These are phyloP conservation scores for Gallinago media DNA, from an alignment of 2,113 vertebrate species.

Conservation along the genomic window DNA sequence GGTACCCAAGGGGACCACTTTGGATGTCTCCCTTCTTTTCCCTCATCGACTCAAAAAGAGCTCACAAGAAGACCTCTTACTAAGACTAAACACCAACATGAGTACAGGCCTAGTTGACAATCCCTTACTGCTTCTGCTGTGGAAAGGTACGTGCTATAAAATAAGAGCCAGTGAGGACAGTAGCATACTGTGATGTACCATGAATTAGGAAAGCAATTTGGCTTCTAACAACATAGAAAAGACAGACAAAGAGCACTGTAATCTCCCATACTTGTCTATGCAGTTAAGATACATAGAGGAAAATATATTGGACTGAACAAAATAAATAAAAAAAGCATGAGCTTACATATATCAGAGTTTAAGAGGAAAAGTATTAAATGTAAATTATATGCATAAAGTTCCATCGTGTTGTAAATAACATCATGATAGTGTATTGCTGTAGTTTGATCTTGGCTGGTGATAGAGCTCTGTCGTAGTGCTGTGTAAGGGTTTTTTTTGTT, in stretches of 20 bases:
- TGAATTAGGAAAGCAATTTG: slow-evolving; percentile 26
- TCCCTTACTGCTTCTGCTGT: slow-evolving; percentile 20
- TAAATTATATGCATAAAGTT: slow-evolving; percentile 25
- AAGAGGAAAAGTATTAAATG: slow-evolving; percentile 56
- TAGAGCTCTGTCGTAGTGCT: slow-evolving; percentile 48
- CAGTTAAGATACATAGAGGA: neutral
- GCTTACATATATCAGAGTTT: slow-evolving; percentile 18
- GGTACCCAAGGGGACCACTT: neutral
- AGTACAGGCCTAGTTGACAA: neutral
- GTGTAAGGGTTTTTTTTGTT: neutral
- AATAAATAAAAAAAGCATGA: neutral
- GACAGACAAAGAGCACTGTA: neutral
- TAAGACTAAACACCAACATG: neutral
- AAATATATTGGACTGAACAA: slow-evolving; percentile 11
- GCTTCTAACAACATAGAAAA: neutral
- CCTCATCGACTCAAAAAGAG: neutral
- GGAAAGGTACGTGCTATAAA: neutral
- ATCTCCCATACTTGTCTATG: neutral
- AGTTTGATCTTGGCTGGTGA: slow-evolving; percentile 53
- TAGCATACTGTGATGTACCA: neutral
- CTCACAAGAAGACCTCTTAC: neutral
- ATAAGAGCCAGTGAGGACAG: neutral
- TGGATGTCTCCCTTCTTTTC: neutral
- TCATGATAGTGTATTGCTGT: slow-evolving; percentile 10
- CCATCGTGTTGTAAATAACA: slow-evolving; percentile 52